Percentiles rank a stretch among this genome's conserved stretches.
phyloP scores from a whole-genome alignment of 2,113 vertebrate genomes.

The Pelusios castaneus region DNA sequence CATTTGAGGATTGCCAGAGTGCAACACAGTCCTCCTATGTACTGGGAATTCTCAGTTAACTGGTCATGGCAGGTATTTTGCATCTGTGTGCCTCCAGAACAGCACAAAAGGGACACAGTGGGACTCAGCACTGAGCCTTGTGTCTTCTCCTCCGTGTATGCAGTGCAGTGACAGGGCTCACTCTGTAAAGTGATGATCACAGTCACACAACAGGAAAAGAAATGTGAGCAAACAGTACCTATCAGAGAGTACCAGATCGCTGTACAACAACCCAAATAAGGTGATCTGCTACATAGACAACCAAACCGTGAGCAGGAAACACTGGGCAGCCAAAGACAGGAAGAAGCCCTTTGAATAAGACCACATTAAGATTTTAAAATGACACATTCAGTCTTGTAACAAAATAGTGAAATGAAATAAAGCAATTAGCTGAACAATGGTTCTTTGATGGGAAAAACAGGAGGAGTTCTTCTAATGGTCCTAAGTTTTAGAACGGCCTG shows the following conservation, averaged over 20 bases:
- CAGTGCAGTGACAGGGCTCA: background rate
- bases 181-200: background rate
- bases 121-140: background rate
- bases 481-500: background rate
- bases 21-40: background rate
- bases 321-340: background rate
- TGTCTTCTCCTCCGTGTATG: background rate
- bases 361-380: background rate
- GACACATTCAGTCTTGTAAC: background rate
- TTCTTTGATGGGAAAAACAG: background rate
- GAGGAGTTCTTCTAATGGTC: background rate
- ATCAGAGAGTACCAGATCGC: background rate
- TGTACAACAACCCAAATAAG: background rate
- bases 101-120: background rate
- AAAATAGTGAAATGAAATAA: background rate
- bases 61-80: background rate
- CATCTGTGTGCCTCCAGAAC: background rate
- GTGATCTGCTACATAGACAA: background rate
- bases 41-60: background rate
- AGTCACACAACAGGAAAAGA: background rate
- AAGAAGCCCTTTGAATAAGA: background rate
- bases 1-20: background rate
- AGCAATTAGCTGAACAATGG: background rate
- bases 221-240: rapidly evolving
- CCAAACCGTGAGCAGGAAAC: background rate